Evolutionary conservation across 2,113 vertebrate species (phyloP).

Genomic region (Xyliphius kryptos): DNA sequence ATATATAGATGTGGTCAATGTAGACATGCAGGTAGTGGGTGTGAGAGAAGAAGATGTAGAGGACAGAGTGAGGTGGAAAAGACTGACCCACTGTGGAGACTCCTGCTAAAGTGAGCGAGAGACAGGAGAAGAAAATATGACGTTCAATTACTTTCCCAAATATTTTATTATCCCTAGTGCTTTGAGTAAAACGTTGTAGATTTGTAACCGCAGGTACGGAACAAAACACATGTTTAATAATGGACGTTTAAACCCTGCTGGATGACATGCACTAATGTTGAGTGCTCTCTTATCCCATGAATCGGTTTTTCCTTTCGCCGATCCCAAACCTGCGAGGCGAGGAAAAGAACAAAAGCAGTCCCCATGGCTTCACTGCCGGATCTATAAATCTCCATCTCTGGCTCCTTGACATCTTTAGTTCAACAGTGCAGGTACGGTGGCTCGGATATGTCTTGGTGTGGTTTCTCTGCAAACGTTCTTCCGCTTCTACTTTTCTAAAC

Average conservation of each 20-base stretch:
- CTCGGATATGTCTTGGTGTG: conserved; percentile 18
- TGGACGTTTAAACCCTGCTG: background rate
- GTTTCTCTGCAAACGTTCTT: conserved; percentile 18
- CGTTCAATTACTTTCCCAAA: too few relatives aligned
- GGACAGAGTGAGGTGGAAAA: too few relatives aligned
- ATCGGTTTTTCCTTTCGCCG: conserved; percentile 15
- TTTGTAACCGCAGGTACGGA: background rate
- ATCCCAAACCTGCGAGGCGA: conserved; percentile 27
- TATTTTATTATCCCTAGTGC: background rate
- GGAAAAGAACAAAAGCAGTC: conserved; percentile 31
- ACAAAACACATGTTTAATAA: background rate
- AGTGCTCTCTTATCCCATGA: background rate
- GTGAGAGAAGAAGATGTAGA: too few relatives aligned
- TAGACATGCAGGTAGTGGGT: too few relatives aligned
- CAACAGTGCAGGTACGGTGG: conserved; percentile 24
- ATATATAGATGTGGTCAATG: too few relatives aligned
- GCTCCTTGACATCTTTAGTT: conserved; percentile 25
- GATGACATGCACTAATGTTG: background rate
- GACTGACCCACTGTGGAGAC: too few relatives aligned
- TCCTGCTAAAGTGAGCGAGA: too few relatives aligned
- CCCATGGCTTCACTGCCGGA: conserved; percentile 21
- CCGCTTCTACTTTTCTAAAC: conserved; percentile 19
- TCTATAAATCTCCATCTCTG: conserved; percentile 35
- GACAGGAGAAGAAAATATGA: too few relatives aligned
- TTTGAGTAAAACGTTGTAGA: background rate